phyloP scores from a whole-genome alignment of 2,113 vertebrate species.

The Rhea pennata region DNA sequence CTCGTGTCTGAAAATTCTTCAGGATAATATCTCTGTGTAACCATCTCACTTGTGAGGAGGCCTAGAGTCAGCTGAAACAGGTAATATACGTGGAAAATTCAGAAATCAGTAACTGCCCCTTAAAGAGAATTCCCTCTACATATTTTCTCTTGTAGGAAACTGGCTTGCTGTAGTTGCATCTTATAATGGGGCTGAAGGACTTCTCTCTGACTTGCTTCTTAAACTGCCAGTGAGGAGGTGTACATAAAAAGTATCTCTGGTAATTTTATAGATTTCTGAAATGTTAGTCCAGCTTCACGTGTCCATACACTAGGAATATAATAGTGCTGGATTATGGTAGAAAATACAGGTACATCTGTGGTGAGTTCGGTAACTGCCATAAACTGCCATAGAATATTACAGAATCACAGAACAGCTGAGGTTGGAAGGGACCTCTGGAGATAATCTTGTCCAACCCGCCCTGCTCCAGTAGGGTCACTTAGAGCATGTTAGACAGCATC shows the following conservation, averaged over 20 bases:
- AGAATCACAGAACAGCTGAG: too few relatives aligned
- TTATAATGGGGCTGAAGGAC: neutral
- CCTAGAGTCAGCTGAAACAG: neutral
- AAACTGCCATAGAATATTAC: neutral
- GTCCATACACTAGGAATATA: neutral
- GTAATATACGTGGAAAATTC: neutral
- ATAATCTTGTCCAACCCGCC: too few relatives aligned
- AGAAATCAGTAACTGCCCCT: neutral
- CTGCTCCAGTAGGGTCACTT: too few relatives aligned
- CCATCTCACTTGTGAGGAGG: neutral
- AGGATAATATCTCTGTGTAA: neutral
- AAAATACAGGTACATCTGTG: neutral
- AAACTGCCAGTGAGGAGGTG: neutral
- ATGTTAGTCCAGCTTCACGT: neutral
- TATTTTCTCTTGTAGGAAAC: neutral
- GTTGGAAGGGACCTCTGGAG: too few relatives aligned
- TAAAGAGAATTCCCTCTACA: neutral
- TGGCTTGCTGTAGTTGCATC: neutral
- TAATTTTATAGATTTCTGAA: neutral
- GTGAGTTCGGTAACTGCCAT: neutral
- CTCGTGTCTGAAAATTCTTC: neutral
- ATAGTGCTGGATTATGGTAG: neutral
- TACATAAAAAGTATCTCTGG: neutral
- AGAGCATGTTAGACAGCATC: too few relatives aligned
- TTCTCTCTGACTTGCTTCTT: neutral